Evolutionary conservation across 1,140 invertebrate genomes (phyloP).

Genomic region (Hycleus cichorii): DNA sequence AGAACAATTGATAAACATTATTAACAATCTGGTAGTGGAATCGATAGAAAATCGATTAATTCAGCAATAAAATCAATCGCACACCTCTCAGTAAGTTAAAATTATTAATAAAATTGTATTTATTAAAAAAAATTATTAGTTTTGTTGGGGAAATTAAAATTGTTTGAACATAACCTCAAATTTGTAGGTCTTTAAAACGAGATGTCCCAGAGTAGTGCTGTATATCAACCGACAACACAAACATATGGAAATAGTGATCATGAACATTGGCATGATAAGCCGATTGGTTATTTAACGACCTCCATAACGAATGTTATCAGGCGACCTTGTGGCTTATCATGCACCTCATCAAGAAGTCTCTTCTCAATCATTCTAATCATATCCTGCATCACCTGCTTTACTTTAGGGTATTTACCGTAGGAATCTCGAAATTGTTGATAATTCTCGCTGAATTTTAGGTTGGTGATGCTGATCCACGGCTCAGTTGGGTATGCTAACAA

Average conservation of each 20-base stretch:
- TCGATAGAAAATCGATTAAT: no score
- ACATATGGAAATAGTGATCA: slow-evolving; percentile 54
- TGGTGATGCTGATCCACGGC: slow-evolving; percentile 34
- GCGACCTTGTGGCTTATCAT: slow-evolving; percentile 39
- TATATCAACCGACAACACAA: slow-evolving; percentile 64
- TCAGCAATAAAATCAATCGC: no score
- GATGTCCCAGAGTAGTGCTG: slow-evolving; percentile 55
- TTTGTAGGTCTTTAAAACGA: slow-evolving; percentile 3
- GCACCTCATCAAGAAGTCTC: slow-evolving; percentile 27
- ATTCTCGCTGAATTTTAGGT: slow-evolving; percentile 17
- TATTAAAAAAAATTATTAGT: no score
- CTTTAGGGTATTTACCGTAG: slow-evolving; percentile 26
- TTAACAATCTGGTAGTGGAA: no score
- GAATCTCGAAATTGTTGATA: background rate
- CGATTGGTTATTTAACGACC: slow-evolving; percentile 51
- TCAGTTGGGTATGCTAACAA: slow-evolving; percentile 31
- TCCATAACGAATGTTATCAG: slow-evolving; percentile 45
- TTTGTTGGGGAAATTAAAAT: no score
- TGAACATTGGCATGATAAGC: slow-evolving; percentile 41
- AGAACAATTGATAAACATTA: no score
- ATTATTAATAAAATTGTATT: no score
- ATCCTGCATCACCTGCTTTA: slow-evolving; percentile 28
- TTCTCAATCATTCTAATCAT: slow-evolving; percentile 30
- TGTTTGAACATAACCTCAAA: no score
- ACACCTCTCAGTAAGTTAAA: no score